phyloP scores from a whole-genome alignment of 1,140 invertebrate genomes.

The Drusus annulatus region DNA sequence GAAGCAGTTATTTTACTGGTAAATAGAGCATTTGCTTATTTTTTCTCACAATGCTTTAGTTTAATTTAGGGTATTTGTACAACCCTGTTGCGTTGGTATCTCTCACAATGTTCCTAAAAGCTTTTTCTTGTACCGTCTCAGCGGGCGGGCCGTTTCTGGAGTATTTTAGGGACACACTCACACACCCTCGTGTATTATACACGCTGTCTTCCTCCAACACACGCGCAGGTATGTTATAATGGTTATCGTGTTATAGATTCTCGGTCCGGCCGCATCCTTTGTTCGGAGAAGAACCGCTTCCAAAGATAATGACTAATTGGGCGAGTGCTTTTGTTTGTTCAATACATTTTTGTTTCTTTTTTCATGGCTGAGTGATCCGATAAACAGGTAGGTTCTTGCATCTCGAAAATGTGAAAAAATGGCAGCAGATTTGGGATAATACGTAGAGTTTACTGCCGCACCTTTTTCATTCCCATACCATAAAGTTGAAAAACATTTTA shows the following conservation, averaged over 20 bases:
- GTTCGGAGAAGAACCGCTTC: background rate
- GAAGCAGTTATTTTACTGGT: no score
- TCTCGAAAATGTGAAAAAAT: background rate
- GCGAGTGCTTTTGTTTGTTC: conserved; percentile 31
- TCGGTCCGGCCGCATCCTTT: conserved; percentile 11
- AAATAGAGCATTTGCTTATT: no score
- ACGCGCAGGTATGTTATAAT: background rate
- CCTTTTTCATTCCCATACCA: no score
- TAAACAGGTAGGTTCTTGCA: background rate
- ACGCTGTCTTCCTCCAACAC: background rate
- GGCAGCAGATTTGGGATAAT: background rate
- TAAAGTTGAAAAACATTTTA: no score
- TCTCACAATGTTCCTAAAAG: conserved; percentile 19
- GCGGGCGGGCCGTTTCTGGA: conserved; percentile 10
- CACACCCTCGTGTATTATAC: background rate
- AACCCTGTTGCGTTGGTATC: conserved; percentile 9
- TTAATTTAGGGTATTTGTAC: no score
- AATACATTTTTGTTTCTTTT: background rate
- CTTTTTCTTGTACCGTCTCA: conserved; percentile 26
- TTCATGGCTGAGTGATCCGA: background rate
- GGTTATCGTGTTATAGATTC: background rate
- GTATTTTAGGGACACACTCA: background rate
- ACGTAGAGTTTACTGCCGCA: no score
- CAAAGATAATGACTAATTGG: conserved; percentile 31
- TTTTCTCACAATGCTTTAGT: no score